phyloP scores from a whole-genome alignment of 2,797 vertebrate genomes.

The Glossophaga mutica region DNA sequence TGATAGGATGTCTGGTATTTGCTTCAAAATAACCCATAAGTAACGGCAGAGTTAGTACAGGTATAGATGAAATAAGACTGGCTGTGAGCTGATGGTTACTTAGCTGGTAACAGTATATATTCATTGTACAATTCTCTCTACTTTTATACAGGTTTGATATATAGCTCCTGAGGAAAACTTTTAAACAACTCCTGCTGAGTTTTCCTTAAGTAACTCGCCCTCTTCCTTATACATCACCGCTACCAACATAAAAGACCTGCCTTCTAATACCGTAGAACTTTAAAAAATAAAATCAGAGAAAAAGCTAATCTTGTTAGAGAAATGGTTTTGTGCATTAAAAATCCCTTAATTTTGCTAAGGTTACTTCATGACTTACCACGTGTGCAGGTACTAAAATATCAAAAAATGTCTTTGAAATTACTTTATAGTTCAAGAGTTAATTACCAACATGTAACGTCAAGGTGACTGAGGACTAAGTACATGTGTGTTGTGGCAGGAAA shows the following conservation, averaged over 20 bases:
- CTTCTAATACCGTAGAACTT: background rate
- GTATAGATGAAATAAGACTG: background rate
- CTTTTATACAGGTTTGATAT: background rate
- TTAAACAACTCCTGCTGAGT: conserved; percentile 11
- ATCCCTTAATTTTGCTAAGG: conserved; percentile 34
- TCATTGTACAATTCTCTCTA: background rate
- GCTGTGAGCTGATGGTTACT: background rate
- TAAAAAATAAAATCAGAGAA: conserved; percentile 15
- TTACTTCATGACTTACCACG: conserved; percentile 16
- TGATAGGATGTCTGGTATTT: background rate
- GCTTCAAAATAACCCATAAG: conserved; percentile 43
- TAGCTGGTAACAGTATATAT: background rate
- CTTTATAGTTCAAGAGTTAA: conserved; percentile 28
- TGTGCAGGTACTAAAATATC: background rate
- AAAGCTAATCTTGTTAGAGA: background rate
- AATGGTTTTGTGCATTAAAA: background rate
- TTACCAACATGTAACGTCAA: background rate
- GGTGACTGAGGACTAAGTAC: background rate
- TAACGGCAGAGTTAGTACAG: background rate
- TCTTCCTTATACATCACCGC: conserved; percentile 1
- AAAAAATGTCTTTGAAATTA: conserved; percentile 43
- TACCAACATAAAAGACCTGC: background rate
- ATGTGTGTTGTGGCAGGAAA: background rate
- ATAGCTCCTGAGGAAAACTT: conserved; percentile 13
- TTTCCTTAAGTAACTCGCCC: conserved; percentile 22